Conservation (phyloP, 2,888 invertebrate genomes). For the Agrochola litura region DNA sequence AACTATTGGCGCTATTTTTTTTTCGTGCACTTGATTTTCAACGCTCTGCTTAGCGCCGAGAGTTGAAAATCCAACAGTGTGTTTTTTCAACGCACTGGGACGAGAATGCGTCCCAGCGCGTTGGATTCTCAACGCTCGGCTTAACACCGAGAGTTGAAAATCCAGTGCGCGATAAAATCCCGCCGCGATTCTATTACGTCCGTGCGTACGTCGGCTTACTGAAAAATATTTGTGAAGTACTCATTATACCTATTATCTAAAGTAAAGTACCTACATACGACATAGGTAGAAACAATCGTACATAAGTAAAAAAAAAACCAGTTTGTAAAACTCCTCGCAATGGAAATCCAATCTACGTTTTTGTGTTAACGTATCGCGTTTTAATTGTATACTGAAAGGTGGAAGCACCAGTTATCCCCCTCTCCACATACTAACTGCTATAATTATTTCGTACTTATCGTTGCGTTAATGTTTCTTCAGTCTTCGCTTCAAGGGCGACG, state of each 20-base stretch:
- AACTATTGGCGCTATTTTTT: no score
- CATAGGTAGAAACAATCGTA: background rate
- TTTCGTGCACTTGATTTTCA: no score
- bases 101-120: no score
- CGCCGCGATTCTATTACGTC: no score
- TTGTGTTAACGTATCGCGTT: constrained; percentile 46
- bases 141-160: no score
- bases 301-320: background rate
- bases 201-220: no score
- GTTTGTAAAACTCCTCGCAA: background rate
- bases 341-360: constrained; percentile 45
- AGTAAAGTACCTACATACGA: background rate
- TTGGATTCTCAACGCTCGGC: no score
- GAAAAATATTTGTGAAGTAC: no score
- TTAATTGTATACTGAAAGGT: constrained; percentile 40
- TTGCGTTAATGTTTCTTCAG: constrained; percentile 1
- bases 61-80: no score
- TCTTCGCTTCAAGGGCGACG: constrained; percentile 8
- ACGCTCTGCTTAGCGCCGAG: no score
- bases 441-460: constrained; percentile 42
- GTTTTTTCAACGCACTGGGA: no score
- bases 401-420: constrained; percentile 30
- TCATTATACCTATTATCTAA: background rate
- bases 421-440: background rate
- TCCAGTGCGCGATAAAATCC: no score